Conservation (phyloP, 2,113 vertebrate species). For the Entelurus aequoreus region DNA sequence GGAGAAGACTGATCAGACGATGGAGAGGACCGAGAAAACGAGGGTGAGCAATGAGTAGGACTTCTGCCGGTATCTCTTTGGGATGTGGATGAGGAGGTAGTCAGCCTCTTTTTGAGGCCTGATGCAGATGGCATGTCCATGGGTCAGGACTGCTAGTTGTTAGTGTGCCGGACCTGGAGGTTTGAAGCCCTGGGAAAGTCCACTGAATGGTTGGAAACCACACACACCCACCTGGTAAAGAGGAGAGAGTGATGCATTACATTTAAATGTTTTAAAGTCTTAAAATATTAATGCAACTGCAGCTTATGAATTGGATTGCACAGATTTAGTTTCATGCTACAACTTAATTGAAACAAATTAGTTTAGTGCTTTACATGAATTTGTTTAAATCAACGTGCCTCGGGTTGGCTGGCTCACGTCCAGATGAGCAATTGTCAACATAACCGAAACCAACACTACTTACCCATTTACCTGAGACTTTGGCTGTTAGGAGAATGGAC, state of each 20-base stretch:
- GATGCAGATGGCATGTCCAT: slow-evolving; percentile 51
- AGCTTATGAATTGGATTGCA: not conserved
- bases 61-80: slow-evolving; percentile 52
- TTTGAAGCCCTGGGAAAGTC: not conserved
- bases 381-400: no score
- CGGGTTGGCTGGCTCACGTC: no score
- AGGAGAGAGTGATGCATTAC: slow-evolving; percentile 7
- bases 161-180: slow-evolving; percentile 8
- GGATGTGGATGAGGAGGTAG: slow-evolving; percentile 35
- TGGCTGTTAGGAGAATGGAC: no score
- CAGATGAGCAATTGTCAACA: no score
- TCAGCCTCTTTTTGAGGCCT: slow-evolving; percentile 56
- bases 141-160: slow-evolving; percentile 35
- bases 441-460: no score
- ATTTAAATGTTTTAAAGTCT: no score
- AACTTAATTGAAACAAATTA: no score
- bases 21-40: slow-evolving; percentile 58
- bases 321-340: no score
- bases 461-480: no score
- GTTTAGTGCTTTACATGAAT: no score
- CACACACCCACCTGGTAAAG: slow-evolving; percentile 34
- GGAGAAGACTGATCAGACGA: slow-evolving; percentile 61
- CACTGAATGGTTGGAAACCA: slow-evolving; percentile 14
- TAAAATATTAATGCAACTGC: not conserved
- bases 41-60: slow-evolving; percentile 52